Conservation (phyloP, 2,113 vertebrate genomes). For the Brachionichthys hirsutus region DNA sequence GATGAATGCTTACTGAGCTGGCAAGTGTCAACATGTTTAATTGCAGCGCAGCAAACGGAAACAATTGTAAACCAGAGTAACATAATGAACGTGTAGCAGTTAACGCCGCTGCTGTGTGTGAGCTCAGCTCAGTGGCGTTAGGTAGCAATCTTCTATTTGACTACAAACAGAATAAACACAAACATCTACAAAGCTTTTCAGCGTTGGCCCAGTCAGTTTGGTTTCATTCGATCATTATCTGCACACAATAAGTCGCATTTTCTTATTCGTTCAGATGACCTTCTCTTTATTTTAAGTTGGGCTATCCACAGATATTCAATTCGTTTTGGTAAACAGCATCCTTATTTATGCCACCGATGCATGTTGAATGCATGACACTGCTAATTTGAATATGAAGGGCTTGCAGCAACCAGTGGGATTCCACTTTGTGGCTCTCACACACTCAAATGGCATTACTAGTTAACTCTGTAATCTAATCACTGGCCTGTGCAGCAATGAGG, state of each 20-base stretch:
- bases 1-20: slow-evolving; percentile 1
- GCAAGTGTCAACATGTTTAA: not conserved
- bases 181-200: no score
- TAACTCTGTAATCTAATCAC: slow-evolving; percentile 72
- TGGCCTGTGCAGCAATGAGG: slow-evolving; percentile 58
- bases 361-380: slow-evolving; percentile 13
- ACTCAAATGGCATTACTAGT: slow-evolving; percentile 58
- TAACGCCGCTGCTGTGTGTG: no score
- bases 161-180: no score
- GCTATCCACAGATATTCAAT: not conserved
- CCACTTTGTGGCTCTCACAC: slow-evolving; percentile 56
- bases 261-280: not conserved
- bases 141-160: no score
- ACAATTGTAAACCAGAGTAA: not conserved
- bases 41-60: not conserved
- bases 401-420: slow-evolving; percentile 48
- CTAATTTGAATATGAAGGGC: slow-evolving; percentile 40
- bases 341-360: slow-evolving; percentile 6
- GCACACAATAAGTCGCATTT: no score
- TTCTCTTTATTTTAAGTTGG: not conserved
- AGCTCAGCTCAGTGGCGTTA: no score
- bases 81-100: no score
- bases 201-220: no score
- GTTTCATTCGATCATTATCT: no score
- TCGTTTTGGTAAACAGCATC: not conserved